phyloP scores from a whole-genome alignment of 2,797 vertebrate genomes.

The Danio albolineatus region DNA sequence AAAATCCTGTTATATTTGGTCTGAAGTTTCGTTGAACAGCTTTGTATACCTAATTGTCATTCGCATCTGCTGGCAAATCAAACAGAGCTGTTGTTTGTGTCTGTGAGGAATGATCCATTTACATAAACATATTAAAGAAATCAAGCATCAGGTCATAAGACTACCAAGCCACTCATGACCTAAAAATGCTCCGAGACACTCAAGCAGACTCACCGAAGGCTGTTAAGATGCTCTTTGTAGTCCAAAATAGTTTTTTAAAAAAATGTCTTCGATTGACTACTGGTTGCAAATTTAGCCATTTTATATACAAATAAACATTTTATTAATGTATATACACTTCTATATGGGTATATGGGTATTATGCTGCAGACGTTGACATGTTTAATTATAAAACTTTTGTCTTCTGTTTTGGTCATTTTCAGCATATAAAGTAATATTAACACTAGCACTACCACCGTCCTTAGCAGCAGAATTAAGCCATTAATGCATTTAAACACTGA shows the following conservation, averaged over 20 bases:
- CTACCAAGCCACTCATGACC: conserved; percentile 13
- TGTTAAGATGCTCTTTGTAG: background rate
- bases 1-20: background rate
- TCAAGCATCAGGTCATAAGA: conserved; percentile 39
- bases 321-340: no score
- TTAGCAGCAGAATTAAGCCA: no score
- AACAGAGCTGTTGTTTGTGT: conserved; percentile 25
- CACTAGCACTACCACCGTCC: no score
- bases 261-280: background rate
- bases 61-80: conserved; percentile 32
- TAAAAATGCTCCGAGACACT: background rate
- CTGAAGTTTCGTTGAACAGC: background rate
- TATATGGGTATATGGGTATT: no score
- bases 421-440: background rate
- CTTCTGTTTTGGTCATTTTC: background rate
- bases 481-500: no score
- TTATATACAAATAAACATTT: no score
- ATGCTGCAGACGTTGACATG: no score
- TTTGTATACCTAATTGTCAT: conserved; percentile 21
- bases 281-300: no score
- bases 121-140: conserved; percentile 39
- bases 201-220: background rate
- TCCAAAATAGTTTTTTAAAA: background rate
- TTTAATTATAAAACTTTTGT: no score
- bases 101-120: conserved; percentile 26